Base-by-base conservation (phyloP, 2,113 vertebrate species). In the Aythya baeri region DNA sequence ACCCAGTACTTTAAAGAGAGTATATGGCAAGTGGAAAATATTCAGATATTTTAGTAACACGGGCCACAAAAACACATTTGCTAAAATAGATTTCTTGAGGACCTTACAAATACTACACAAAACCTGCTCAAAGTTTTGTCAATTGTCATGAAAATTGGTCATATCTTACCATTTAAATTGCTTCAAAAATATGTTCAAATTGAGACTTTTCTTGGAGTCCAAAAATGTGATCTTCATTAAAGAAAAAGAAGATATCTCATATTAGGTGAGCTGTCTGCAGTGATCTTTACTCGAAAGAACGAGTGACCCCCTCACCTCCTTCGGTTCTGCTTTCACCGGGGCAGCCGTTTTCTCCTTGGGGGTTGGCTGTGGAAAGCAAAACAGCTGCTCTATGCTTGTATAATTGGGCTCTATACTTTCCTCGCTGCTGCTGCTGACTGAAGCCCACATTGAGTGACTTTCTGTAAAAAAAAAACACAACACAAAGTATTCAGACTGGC, bases 121-220 rank as follows among this genome's bases (percentile, higher is more conserved):
- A 93, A 86, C 36, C 86, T 88, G 68, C 77, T 93, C 73, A 84
- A 93, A 94, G 34, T 79, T 83, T 75, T 68, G 71, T 78, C 83
- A 94, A 86, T 81, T 44, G 26, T 93, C 88, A 96, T 0, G 0
- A 95, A 81, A 74, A 79, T 11, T 62, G 36, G 52, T 63, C 54
- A 32, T 68, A 68, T 78, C 98, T 98, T 96, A 99, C 99, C 99
- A 99, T 96, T 97, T 99, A 95, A 99, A 99, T 80, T 99, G 99
- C 98, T 99, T 99, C 85, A 99, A 98, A 96, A 99, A 99, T 97
- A 99, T 99, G 97, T 99, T 99, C 97, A 99, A 94, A 97, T 99
- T 99, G 95, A 99, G 96, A 97, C 98, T 99, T 97, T 99, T 99
- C 98, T 99, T 99, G 95, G 99, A 89, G 82, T 99, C 99, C 79